phyloP scores from a whole-genome alignment of 2,797 vertebrate genomes.

The Triplophysa bombifrons region DNA sequence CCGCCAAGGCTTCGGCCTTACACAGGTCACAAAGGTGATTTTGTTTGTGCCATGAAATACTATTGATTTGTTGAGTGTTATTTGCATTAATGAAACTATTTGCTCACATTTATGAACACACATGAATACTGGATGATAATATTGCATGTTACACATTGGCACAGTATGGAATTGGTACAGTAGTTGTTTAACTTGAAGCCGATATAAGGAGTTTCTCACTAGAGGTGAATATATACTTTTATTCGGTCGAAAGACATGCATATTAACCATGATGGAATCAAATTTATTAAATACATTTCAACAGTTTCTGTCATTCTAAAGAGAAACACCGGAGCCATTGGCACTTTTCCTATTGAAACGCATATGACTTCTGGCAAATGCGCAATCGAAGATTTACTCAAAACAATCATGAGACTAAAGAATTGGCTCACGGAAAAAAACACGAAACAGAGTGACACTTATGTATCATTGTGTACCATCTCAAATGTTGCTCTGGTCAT shows the following conservation, averaged over 20 bases:
- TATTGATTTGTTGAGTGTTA: conserved; percentile 40
- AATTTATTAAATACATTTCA: not conserved
- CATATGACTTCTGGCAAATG: not conserved
- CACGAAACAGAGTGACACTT: not conserved
- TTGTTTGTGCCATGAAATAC: conserved; percentile 31
- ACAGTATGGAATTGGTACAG: not conserved
- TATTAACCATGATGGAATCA: not conserved
- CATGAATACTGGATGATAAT: not conserved
- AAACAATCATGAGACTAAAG: not conserved
- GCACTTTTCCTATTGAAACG: not conserved
- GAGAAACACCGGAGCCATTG: not conserved
- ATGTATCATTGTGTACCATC: not conserved
- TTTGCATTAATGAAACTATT: not conserved
- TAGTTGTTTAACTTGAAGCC: not conserved
- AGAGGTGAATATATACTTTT: not conserved
- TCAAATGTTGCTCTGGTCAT: conserved; percentile 3
- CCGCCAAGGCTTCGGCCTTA: conserved; percentile 18
- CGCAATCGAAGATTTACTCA: not conserved
- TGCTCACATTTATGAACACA: not conserved
- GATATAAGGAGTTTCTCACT: not conserved
- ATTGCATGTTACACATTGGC: not conserved
- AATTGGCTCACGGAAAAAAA: not conserved
- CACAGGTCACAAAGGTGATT: conserved; percentile 16
- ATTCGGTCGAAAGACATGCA: not conserved
- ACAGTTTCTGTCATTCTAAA: not conserved